A percentile compares a stretch with the other conserved stretches of the same genome.
Evolutionary conservation across 2,797 vertebrate species (phyloP).

Genomic region (Semotilus atromaculatus): DNA sequence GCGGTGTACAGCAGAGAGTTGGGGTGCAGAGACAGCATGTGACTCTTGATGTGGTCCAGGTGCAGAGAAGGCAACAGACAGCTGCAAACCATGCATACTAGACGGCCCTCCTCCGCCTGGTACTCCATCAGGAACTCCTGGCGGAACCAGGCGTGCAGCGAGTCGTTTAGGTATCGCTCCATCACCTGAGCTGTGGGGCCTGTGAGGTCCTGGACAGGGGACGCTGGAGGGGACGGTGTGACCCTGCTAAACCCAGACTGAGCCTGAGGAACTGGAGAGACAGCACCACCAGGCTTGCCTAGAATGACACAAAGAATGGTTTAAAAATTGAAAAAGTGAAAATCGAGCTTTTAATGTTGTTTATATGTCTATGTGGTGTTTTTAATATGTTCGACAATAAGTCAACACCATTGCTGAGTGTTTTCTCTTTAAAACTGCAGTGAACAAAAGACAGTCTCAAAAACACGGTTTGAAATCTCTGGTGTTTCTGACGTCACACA

Average conservation of each 20-base stretch:
- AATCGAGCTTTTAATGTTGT: no score
- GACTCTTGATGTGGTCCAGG: conserved; percentile 90
- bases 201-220: conserved; percentile 65
- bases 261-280: conserved; percentile 58
- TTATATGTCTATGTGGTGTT: no score
- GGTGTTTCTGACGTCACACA: no score
- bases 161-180: conserved; percentile 90
- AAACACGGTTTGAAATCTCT: no score
- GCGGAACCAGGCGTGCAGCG: conserved; percentile 90
- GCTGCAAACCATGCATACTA: conserved; percentile 91
- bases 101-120: conserved; percentile 83
- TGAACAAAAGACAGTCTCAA: no score
- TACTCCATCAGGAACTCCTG: conserved; percentile 95
- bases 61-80: conserved; percentile 85
- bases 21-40: conserved; percentile 87
- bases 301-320: conserved; percentile 15
- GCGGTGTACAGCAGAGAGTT: conserved; percentile 86
- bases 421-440: no score
- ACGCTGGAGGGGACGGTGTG: conserved; percentile 54
- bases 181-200: conserved; percentile 74
- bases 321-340: background rate
- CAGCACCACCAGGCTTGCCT: conserved; percentile 62
- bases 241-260: conserved; percentile 41
- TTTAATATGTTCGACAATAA: no score
- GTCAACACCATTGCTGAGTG: no score